Evolutionary conservation across 2,797 vertebrate species (phyloP), one percentile per base, ranked within the genome.

Genomic region (Enteromius treurensis): DNA sequence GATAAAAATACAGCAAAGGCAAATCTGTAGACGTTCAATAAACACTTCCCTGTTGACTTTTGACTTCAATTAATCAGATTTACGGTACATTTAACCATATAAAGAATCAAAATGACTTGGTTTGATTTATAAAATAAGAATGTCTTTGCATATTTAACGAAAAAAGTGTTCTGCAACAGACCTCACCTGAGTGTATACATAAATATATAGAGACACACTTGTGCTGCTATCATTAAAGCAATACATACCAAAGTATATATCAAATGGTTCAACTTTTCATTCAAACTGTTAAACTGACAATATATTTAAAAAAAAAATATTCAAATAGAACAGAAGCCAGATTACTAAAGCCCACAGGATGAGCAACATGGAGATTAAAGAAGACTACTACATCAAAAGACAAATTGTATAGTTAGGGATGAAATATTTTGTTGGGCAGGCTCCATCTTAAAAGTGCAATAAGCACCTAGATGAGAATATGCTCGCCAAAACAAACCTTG

Each of bases 401-500:
- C 58, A 80, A 80, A 84, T 8, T 80, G 34, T 76, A 65, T 53
- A 69, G 65, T 29, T 76, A 51, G 26, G 62, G 26, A 76, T 76
- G 40, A 62, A 60, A 60, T 3, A 76, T 69, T 69, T 17, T 70
- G 26, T 69, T 80, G 79, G 64, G n/a, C 32, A 60, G 11, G n/a
- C n/a, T 49, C 83, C 78, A 60, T 60, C 29, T 75, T 51, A 55
- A 76, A 84, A 76, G 71, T 69, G 75, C 34, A 75, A 53, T 80
- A 62, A 68, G 70, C 83, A 80, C 37, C 47, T 67, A 81, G 60
- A 68, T 45, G 68, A 55, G 53, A 51, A 79, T 17, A 68, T 10
- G 21, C 64, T 77, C 3, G 83, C 78, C 83, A 69, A 79, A 51
- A 80, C 78, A 80, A 79, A 32, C 32, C 4, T 1, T 51, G 21